Conservation (phyloP, 2,888 invertebrate genomes). For the Tortricodes alternella region DNA sequence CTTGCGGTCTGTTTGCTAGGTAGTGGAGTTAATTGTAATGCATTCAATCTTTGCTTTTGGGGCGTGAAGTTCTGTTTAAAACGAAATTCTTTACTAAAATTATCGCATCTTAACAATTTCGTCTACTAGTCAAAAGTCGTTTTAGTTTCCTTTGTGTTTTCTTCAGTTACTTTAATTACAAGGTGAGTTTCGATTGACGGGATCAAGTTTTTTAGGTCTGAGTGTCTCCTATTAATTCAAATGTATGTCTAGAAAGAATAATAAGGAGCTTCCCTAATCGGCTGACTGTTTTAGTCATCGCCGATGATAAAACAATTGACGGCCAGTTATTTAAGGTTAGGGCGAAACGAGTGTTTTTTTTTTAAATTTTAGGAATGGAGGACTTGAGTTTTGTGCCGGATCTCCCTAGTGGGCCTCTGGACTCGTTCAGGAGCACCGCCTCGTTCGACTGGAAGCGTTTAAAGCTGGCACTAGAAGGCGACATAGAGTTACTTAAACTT, state of each 20-base stretch:
- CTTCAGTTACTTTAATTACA: slow-evolving; percentile 34
- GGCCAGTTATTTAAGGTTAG: slow-evolving; percentile 30
- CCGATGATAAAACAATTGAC: slow-evolving; percentile 38
- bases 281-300: slow-evolving; percentile 51
- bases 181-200: slow-evolving; percentile 51
- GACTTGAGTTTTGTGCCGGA: slow-evolving; percentile 86
- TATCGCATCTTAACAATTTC: not conserved
- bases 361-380: slow-evolving; percentile 55
- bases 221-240: slow-evolving; percentile 25
- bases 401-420: slow-evolving; percentile 89
- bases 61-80: slow-evolving; percentile 22
- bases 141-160: not conserved
- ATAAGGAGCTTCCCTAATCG: slow-evolving; percentile 40
- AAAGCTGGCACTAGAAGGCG: slow-evolving; percentile 90
- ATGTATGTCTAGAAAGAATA: slow-evolving; percentile 44
- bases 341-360: slow-evolving; percentile 44
- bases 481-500: slow-evolving; percentile 86
- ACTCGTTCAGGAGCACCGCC: slow-evolving; percentile 89
- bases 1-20: slow-evolving; percentile 14
- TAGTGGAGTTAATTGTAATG: not conserved
- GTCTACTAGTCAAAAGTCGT: not conserved
- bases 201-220: slow-evolving; percentile 34
- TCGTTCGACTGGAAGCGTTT: slow-evolving; percentile 94
- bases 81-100: slow-evolving; percentile 4
- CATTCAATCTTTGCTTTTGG: slow-evolving; percentile 25